Percentiles rank a stretch among this genome's conserved stretches.
Conservation (phyloP, 1,140 invertebrate species). For the Oreohelix idahoensis region DNA sequence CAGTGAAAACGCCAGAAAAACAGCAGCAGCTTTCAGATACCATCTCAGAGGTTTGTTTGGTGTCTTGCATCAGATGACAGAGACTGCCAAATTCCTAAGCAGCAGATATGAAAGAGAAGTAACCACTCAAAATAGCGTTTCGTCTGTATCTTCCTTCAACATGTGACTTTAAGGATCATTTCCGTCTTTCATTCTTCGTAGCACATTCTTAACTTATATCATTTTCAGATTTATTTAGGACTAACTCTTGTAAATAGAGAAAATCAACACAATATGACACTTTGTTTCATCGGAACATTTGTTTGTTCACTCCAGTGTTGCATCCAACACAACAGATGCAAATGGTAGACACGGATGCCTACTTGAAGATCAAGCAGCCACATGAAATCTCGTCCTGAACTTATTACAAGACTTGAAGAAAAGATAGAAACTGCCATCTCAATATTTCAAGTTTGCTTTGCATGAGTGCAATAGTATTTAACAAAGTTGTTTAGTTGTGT, state of each 20-base stretch:
- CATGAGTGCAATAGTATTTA: not conserved
- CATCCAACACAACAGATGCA: too few species aligned
- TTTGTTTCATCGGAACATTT: not conserved
- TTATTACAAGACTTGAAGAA: too few species aligned
- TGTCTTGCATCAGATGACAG: constrained; percentile 60
- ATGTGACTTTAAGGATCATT: constrained; percentile 42
- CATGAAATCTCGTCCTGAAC: too few species aligned
- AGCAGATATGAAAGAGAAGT: constrained; percentile 58
- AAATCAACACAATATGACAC: not conserved
- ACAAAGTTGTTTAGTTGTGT: too few species aligned
- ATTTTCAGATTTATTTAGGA: not conserved
- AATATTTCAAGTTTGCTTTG: not conserved
- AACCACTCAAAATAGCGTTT: constrained; percentile 31
- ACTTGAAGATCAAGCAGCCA: too few species aligned
- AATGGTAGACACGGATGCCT: not conserved
- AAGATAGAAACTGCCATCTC: too few species aligned
- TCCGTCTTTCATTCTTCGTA: not conserved
- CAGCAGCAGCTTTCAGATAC: constrained; percentile 56
- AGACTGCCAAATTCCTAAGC: constrained; percentile 57
- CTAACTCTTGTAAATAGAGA: not conserved
- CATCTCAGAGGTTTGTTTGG: constrained; percentile 58
- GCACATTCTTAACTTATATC: not conserved
- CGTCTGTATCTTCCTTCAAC: constrained; percentile 48
- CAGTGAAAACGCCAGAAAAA: constrained; percentile 50
- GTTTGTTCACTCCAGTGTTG: not conserved